These are phyloP conservation scores for Trachemys scripta DNA, from an alignment of 2,113 vertebrate genomes.

Conservation along the genomic window DNA sequence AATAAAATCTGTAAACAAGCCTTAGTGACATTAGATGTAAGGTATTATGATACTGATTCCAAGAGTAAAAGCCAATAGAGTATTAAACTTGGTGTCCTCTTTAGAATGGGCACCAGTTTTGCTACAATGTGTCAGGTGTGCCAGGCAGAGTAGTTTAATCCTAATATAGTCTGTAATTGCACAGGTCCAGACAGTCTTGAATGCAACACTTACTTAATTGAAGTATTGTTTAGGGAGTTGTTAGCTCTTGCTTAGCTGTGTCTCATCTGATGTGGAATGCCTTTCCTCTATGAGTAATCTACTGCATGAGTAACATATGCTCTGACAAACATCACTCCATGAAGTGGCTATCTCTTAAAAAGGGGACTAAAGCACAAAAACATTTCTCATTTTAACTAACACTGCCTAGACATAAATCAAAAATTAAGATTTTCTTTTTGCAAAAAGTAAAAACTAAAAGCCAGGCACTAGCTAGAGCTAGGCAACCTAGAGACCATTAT, in stretches of 20 bases:
- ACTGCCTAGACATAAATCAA: background rate
- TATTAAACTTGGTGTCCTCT: background rate
- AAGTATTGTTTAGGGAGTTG: background rate
- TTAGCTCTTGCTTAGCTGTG: background rate
- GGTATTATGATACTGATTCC: background rate
- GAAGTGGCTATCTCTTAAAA: background rate
- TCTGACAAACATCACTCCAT: background rate
- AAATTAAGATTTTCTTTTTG: background rate
- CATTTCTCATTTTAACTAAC: background rate
- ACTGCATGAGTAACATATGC: background rate
- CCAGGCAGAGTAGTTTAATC: background rate
- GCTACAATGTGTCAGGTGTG: background rate
- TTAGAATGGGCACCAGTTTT: background rate
- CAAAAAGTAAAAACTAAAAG: background rate
- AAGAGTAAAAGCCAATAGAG: background rate
- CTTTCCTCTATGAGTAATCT: background rate
- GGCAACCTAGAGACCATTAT: background rate
- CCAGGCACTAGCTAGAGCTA: background rate
- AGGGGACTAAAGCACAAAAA: background rate
- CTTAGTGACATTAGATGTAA: fast-evolving
- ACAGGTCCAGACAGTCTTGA: background rate
- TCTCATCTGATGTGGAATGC: background rate
- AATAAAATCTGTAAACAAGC: background rate
- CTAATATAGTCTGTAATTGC: background rate
- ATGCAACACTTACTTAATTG: background rate